Conservation (phyloP, 1,140 invertebrate species). For the Brachionus rubens region DNA sequence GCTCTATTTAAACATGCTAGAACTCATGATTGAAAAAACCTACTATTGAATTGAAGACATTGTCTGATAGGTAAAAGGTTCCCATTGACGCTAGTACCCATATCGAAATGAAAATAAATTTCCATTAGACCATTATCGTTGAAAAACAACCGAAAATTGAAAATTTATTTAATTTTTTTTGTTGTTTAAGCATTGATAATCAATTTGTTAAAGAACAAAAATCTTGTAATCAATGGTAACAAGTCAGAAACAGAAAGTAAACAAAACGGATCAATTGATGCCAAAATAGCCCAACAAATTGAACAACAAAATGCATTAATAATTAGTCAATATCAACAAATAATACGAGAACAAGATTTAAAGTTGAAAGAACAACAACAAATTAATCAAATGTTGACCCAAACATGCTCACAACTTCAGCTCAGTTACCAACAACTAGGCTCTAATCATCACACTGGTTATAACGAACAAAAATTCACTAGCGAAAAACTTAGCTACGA, state of each 20-base stretch:
- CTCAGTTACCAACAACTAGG: neutral
- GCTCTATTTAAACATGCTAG: too few relatives aligned
- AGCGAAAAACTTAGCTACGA: constrained; percentile 8
- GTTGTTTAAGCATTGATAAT: neutral
- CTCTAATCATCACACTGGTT: neutral
- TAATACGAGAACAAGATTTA: constrained; percentile 37
- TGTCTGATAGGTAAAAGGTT: too few relatives aligned
- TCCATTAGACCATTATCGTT: too few relatives aligned
- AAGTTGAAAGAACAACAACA: constrained; percentile 16
- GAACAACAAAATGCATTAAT: neutral
- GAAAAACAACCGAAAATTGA: too few relatives aligned
- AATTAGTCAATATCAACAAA: constrained; percentile 30
- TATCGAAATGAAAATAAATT: too few relatives aligned
- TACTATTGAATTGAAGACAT: too few relatives aligned
- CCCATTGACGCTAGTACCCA: too few relatives aligned
- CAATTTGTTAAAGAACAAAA: constrained; percentile 2
- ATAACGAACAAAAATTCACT: neutral
- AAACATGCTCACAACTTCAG: constrained; percentile 29
- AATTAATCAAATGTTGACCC: constrained; percentile 18
- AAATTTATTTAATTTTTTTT: neutral
- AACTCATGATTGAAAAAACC: too few relatives aligned
- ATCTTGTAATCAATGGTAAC: neutral
- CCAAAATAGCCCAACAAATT: neutral
- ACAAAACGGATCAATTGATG: neutral
- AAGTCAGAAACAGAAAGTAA: neutral